These are phyloP conservation scores for Drosophila bocqueti DNA, from an alignment of 1,140 invertebrate genomes.

Conservation along the genomic window DNA sequence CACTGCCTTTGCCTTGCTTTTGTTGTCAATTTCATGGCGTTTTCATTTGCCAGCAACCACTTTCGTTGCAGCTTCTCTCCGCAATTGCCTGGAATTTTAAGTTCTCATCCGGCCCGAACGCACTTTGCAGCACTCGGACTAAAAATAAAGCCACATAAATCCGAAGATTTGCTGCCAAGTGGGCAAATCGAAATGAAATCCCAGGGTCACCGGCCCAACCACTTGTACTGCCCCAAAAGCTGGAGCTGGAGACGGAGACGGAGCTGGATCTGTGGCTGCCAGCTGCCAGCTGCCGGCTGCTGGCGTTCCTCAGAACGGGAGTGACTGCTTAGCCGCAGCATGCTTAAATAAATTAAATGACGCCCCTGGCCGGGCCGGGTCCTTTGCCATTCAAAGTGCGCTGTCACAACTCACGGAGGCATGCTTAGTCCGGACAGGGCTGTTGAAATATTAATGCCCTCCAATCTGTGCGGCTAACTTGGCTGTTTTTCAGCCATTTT, in stretches of 20 bases:
- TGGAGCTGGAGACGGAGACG: not conserved
- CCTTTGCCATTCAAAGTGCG: constrained; percentile 28
- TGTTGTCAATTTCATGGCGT: constrained; percentile 54
- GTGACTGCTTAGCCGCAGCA: constrained; percentile 62
- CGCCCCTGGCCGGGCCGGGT: constrained; percentile 19
- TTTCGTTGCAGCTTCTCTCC: constrained; percentile 29
- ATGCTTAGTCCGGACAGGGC: constrained; percentile 51
- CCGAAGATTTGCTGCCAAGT: constrained; percentile 69
- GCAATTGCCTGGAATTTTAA: constrained; percentile 48
- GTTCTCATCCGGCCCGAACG: constrained; percentile 30
- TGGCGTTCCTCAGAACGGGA: not conserved
- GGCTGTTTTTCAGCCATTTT: constrained; percentile 9
- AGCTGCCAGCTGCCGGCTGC: not conserved
- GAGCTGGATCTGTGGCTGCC: not conserved
- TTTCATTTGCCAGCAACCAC: constrained; percentile 45
- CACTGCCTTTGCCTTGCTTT: constrained; percentile 16
- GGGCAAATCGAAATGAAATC: constrained; percentile 61
- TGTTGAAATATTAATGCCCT: constrained; percentile 69
- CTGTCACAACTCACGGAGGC: constrained; percentile 56
- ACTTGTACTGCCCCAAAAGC: constrained; percentile 2
- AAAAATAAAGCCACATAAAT: constrained; percentile 72
- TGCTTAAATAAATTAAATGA: constrained; percentile 67
- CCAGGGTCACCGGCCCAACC: constrained; percentile 24
- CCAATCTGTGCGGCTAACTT: constrained; percentile 7
- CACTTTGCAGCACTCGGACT: constrained; percentile 48